Percentiles rank a stretch among this genome's conserved stretches.
Evolutionary conservation across 2,113 vertebrate genomes (phyloP).

Genomic region (Coptodon bakossiorum): DNA sequence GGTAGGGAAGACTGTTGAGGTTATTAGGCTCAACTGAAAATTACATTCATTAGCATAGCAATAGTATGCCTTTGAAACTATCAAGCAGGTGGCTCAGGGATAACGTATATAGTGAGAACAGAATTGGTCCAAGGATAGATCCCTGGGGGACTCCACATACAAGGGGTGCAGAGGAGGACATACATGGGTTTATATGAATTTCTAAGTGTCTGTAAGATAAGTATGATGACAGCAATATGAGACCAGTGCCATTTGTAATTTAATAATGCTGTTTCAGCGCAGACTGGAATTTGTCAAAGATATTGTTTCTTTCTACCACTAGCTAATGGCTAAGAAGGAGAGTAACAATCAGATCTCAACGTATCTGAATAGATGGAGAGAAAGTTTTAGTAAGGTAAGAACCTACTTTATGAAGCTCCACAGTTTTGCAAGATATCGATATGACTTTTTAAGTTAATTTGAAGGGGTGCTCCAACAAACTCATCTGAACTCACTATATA

Average conservation of each 20-base stretch:
- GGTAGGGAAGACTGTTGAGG: background rate
- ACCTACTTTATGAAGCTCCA: background rate
- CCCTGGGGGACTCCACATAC: background rate
- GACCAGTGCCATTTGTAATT: background rate
- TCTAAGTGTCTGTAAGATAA: background rate
- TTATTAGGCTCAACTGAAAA: background rate
- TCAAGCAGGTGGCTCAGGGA: background rate
- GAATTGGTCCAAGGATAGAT: background rate
- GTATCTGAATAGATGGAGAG: background rate
- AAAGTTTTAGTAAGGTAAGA: background rate
- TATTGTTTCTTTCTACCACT: background rate
- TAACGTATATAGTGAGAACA: background rate
- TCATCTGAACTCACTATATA: background rate
- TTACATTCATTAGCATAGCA: background rate
- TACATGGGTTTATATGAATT: fast-evolving
- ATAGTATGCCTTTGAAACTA: background rate
- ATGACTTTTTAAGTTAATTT: background rate
- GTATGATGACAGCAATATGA: background rate
- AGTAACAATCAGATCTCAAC: background rate
- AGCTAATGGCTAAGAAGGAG: background rate
- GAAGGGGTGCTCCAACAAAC: background rate
- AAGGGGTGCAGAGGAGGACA: background rate
- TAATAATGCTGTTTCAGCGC: background rate
- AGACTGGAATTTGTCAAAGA: background rate
- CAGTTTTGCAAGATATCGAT: background rate